These are phyloP conservation scores for Caenorhabditis zanzibari DNA, from an alignment of 2,888 invertebrate genomes.

Conservation along the genomic window DNA sequence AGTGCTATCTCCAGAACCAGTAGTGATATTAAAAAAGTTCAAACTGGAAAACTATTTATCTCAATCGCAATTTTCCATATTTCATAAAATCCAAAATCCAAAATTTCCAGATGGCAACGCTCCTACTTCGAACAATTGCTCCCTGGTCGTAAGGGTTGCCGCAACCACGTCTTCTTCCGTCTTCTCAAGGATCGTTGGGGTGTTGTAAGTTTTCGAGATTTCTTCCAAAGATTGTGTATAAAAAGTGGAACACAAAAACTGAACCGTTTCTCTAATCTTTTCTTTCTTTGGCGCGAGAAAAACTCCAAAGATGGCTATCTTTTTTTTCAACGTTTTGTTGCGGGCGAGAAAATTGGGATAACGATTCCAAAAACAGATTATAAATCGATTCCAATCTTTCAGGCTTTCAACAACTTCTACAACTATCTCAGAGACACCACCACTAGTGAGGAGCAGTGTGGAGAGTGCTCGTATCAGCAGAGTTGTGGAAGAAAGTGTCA, in stretches of 20 bases:
- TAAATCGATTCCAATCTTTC: constrained; percentile 2
- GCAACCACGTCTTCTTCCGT: constrained; percentile 82
- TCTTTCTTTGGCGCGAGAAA: constrained; percentile 3
- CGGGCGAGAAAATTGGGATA: constrained; percentile 5
- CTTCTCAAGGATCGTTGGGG: constrained; percentile 82
- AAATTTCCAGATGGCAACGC: constrained; percentile 72
- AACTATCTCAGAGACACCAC: constrained; percentile 81
- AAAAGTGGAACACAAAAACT: constrained; percentile 51
- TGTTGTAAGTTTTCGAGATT: constrained; percentile 69
- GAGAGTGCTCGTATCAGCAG: constrained; percentile 81
- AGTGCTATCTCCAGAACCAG: too few species aligned
- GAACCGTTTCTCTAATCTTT: constrained; percentile 31
- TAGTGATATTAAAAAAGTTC: too few species aligned
- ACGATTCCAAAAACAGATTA: background rate
- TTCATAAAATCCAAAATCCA: background rate
- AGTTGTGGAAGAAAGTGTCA: constrained; percentile 82
- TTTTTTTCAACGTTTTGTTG: background rate
- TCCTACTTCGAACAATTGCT: constrained; percentile 82
- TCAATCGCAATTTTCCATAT: background rate
- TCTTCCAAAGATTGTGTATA: background rate
- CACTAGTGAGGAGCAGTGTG: constrained; percentile 79
- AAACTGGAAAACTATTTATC: too few species aligned
- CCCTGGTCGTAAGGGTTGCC: constrained; percentile 82
- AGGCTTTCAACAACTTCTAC: constrained; percentile 83
- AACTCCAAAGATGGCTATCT: background rate